Conservation (phyloP, 2,113 vertebrate genomes). For the Cyanoderma ruficeps region DNA sequence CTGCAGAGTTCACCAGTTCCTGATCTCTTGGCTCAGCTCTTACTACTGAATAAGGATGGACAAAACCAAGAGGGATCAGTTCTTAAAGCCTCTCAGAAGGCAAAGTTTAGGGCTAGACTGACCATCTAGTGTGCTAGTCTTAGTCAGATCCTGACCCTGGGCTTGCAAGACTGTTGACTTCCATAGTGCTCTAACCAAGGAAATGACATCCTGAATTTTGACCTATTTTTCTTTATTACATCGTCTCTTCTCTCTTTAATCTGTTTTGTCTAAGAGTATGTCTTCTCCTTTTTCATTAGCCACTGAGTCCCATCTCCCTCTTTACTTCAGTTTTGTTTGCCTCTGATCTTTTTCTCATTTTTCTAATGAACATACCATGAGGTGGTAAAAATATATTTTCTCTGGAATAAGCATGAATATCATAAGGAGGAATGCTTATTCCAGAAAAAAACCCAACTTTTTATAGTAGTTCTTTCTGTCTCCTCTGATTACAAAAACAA, state of each 20-base stretch:
- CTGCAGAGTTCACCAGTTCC: not conserved
- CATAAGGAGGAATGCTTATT: not conserved
- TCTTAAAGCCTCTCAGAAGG: not conserved
- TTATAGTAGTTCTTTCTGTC: not conserved
- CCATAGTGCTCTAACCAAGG: not conserved
- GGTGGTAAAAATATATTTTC: not conserved
- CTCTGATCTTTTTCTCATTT: not conserved
- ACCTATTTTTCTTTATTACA: not conserved
- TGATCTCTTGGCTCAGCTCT: not conserved
- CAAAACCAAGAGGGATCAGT: not conserved
- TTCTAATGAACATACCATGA: not conserved
- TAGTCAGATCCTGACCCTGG: not conserved
- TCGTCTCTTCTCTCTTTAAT: not conserved
- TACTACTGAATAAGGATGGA: not conserved
- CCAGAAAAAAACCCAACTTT: too few species aligned
- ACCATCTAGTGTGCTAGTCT: not conserved
- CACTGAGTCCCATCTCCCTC: not conserved
- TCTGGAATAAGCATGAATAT: not conserved
- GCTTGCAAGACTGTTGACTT: not conserved
- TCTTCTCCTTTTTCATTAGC: not conserved
- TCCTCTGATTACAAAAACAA: not conserved
- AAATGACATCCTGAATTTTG: not conserved
- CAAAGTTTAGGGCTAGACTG: not conserved
- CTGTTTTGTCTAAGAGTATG: not conserved
- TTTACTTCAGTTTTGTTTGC: not conserved